phyloP scores from a whole-genome alignment of 2,888 invertebrate genomes.

The Ochropacha duplaris region DNA sequence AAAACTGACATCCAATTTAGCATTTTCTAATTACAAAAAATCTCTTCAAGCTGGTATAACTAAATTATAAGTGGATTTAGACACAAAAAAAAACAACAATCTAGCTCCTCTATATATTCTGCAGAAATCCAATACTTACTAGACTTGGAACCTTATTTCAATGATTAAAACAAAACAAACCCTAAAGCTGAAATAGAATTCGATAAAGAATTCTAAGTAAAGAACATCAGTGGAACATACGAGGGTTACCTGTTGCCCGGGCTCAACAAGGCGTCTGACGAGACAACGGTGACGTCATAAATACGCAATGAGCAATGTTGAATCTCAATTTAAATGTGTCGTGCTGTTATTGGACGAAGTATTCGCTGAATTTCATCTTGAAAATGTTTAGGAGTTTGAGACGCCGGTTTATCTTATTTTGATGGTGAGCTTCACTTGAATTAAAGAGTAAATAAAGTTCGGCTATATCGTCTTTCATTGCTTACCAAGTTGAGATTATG shows the following conservation, averaged over 20 bases:
- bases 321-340: background rate
- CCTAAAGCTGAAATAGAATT: background rate
- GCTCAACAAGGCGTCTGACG: background rate
- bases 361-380: background rate
- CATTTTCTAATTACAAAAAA: background rate
- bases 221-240: background rate
- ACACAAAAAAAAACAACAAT: background rate
- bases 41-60: background rate
- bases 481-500: too few species aligned
- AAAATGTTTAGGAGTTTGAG: background rate
- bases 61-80: background rate
- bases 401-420: too few species aligned
- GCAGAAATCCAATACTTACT: too few species aligned
- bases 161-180: background rate
- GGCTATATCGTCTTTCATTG: too few species aligned
- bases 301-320: background rate
- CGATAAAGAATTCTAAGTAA: background rate
- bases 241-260: background rate
- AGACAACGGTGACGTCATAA: background rate
- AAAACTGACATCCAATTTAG: background rate
- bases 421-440: too few species aligned
- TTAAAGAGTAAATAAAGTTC: too few species aligned
- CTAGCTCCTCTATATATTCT: background rate
- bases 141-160: background rate
- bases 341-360: background rate